Base-by-base conservation (phyloP, 1,140 invertebrate species). In the Chymomyza costata region DNA sequence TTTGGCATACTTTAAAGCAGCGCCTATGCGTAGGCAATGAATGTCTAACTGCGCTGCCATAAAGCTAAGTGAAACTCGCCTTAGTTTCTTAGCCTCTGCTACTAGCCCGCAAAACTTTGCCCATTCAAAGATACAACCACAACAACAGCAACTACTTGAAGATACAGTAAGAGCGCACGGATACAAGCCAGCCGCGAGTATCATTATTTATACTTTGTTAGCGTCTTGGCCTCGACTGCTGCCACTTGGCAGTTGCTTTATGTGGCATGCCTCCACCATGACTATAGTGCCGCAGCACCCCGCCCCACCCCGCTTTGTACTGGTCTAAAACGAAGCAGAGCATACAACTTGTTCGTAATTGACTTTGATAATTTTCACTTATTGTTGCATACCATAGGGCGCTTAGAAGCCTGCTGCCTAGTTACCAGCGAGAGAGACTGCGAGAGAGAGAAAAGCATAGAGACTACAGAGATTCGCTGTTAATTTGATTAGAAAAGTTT, bases 401-500 rank as follows among this genome's bases (percentile, higher is more conserved):
- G 18, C 28, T 5, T 43, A 2, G 5, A 3, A 5, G 39, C 19
- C 18, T 43, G 44, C 34, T 52, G 50, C 57, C 32, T 49, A 55
- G 56, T 49, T 64, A 54, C 47, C 37, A 35, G 21, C 51, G 53
- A 56, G 37, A 58, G 49, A 30, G 19, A 44, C 50, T 39, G 56
- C n/a, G 30, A 43, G 34, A 47, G 14, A 31, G n/a, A n/a, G 21
- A 8, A 25, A 8, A 8, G 21, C 21, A 8, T 8, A 25, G 21
- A 5, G 35, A 17, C 35, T 16, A 13, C 7, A 21, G 8, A 14
- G 6, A 28, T 39, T 35, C 30, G 40, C 35, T 78, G 65, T 78
- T 78, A 78, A 78, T 78, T 78, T 78, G 71, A 78, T 78, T 78
- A 78, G 71, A 78, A 78, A 78, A 78, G 62, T 78, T 76, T 67